phyloP scores from a whole-genome alignment of 2,888 invertebrate genomes.

The Lasioglossum figueresi region DNA sequence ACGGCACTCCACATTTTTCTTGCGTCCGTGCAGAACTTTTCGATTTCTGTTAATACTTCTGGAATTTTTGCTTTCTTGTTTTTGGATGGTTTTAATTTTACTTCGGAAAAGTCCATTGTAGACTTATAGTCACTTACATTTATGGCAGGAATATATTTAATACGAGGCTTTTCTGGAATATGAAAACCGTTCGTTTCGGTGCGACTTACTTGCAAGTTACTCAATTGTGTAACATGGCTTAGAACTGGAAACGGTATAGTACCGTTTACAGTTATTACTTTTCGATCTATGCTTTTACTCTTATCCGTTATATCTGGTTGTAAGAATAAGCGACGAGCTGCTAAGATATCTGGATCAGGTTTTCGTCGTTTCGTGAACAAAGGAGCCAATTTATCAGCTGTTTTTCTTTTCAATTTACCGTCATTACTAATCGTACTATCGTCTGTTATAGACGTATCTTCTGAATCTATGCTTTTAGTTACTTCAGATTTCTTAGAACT shows the following conservation, averaged over 20 bases:
- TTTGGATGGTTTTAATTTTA: slow-evolving; percentile 23
- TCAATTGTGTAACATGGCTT: slow-evolving; percentile 87
- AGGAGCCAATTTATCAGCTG: slow-evolving; percentile 86
- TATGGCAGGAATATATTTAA: slow-evolving; percentile 58
- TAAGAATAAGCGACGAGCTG: slow-evolving; percentile 89
- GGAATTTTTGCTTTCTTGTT: slow-evolving; percentile 63
- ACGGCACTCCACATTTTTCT: slow-evolving; percentile 75
- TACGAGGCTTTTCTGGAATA: slow-evolving; percentile 56
- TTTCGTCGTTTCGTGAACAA: slow-evolving; percentile 87
- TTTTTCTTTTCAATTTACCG: slow-evolving; percentile 65
- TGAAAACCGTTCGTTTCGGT: slow-evolving; percentile 20
- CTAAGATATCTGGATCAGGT: slow-evolving; percentile 86
- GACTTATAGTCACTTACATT: slow-evolving; percentile 64
- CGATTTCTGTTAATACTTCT: slow-evolving; percentile 74
- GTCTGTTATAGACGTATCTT: slow-evolving; percentile 9
- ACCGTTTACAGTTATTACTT: slow-evolving; percentile 68
- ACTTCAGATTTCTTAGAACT: slow-evolving; percentile 25
- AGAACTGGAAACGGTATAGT: slow-evolving; percentile 86
- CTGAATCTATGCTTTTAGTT: slow-evolving; percentile 11
- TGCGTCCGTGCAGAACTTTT: slow-evolving; percentile 71
- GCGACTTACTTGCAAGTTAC: slow-evolving; percentile 8
- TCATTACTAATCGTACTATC: neutral
- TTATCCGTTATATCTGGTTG: slow-evolving; percentile 89
- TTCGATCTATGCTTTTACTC: slow-evolving; percentile 86
- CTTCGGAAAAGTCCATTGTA: slow-evolving; percentile 51